Percentiles rank a stretch among this genome's conserved stretches.
These are phyloP conservation scores for Scolopax mira DNA, from an alignment of 2,113 vertebrate genomes.

Conservation along the genomic window DNA sequence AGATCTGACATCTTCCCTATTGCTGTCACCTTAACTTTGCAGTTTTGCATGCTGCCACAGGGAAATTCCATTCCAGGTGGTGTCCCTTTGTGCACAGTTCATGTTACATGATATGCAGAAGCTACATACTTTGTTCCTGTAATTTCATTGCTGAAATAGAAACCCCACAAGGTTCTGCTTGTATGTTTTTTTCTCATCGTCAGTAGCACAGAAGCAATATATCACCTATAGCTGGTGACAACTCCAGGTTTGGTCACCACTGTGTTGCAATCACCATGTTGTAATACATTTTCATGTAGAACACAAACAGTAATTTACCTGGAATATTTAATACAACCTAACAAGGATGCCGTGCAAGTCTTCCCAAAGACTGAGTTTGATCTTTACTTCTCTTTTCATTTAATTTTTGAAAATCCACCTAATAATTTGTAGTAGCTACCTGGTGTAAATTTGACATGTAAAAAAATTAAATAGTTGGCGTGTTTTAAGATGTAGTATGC, in stretches of 20 bases:
- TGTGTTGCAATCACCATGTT: not conserved
- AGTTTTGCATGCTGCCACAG: not conserved
- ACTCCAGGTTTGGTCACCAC: not conserved
- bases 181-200: not conserved
- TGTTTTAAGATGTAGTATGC: not conserved
- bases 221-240: not conserved
- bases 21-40: not conserved
- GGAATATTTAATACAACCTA: not conserved
- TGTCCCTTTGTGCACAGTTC: not conserved
- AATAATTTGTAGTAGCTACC: not conserved
- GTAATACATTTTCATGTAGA: not conserved
- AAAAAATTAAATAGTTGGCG: too few species aligned
- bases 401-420: not conserved
- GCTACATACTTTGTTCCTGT: conserved; percentile 20
- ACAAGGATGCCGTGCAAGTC: not conserved
- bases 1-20: not conserved
- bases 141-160: conserved; percentile 32
- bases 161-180: not conserved
- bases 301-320: not conserved
- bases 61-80: conserved; percentile 23
- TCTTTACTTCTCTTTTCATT: not conserved
- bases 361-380: not conserved
- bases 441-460: not conserved
- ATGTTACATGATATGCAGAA: not conserved
- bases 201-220: not conserved